A percentile compares a stretch with the other conserved stretches of the same genome.
These are phyloP conservation scores for Spodoptera littoralis DNA, from an alignment of 2,888 invertebrate genomes.

Conservation along the genomic window DNA sequence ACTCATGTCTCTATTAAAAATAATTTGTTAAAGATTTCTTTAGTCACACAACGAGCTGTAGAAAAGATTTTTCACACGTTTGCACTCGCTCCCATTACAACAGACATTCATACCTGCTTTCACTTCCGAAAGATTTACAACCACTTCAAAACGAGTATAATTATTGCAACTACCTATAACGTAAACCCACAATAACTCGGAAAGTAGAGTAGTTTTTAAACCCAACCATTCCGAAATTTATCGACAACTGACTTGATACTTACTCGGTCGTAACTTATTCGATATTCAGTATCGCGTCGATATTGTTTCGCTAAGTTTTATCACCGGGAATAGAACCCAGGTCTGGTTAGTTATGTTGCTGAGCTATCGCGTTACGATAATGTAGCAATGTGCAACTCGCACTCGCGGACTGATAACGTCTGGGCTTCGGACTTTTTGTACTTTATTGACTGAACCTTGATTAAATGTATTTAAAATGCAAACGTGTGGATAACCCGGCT, in stretches of 20 bases:
- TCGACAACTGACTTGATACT: constrained; percentile 57
- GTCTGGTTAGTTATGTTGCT: constrained; percentile 76
- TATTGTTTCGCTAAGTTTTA: constrained; percentile 80
- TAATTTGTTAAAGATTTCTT: no score
- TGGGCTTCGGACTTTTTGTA: constrained; percentile 46
- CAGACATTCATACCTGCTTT: background rate
- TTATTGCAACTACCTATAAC: background rate
- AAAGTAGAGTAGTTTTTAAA: constrained; percentile 36
- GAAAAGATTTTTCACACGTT: background rate
- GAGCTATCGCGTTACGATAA: constrained; percentile 80
- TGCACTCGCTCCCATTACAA: background rate
- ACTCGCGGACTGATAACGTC: constrained; percentile 58
- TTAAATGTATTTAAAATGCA: constrained; percentile 49
- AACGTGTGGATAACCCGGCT: constrained; percentile 15
- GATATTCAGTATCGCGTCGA: constrained; percentile 81
- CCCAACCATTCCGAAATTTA: constrained; percentile 57
- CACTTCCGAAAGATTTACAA: background rate
- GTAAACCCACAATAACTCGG: constrained; percentile 11
- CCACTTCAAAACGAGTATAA: background rate
- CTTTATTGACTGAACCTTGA: constrained; percentile 49
- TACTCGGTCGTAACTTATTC: constrained; percentile 71
- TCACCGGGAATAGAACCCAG: constrained; percentile 75
- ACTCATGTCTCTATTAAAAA: no score
- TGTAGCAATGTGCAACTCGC: constrained; percentile 67
- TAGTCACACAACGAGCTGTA: no score